Conservation (phyloP, 1,140 invertebrate species). For the Paramacrobiotus metropolitanus region DNA sequence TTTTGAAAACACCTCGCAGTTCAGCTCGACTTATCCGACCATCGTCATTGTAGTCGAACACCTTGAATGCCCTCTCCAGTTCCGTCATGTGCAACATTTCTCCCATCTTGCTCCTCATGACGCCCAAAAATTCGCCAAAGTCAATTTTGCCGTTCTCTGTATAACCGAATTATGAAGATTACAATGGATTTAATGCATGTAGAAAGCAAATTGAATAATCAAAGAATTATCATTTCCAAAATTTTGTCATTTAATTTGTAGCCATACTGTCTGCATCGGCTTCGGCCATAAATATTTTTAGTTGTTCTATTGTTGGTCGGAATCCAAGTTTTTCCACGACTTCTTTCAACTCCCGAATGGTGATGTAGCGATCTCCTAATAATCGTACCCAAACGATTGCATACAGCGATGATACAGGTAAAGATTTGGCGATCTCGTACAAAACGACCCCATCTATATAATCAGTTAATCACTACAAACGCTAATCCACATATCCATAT, state of each 20-base stretch:
- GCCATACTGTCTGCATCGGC: not conserved
- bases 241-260: too few species aligned
- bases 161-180: not conserved
- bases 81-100: not conserved
- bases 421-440: too few species aligned
- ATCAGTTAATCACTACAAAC: too few species aligned
- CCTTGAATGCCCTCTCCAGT: not conserved
- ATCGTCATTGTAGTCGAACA: not conserved
- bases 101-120: not conserved
- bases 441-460: not conserved
- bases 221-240: too few species aligned
- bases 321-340: not conserved
- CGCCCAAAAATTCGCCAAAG: not conserved
- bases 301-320: not conserved
- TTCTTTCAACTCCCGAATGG: not conserved
- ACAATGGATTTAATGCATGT: too few species aligned
- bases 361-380: not conserved
- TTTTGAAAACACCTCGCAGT: not conserved
- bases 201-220: too few species aligned
- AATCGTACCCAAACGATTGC: not conserved
- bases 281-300: not conserved
- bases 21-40: not conserved
- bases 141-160: conserved; percentile 2
- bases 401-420: not conserved
- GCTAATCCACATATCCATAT: too few species aligned